Evolutionary conservation across 2,113 vertebrate genomes (phyloP).

Genomic region (Zosterops hypoxanthus): DNA sequence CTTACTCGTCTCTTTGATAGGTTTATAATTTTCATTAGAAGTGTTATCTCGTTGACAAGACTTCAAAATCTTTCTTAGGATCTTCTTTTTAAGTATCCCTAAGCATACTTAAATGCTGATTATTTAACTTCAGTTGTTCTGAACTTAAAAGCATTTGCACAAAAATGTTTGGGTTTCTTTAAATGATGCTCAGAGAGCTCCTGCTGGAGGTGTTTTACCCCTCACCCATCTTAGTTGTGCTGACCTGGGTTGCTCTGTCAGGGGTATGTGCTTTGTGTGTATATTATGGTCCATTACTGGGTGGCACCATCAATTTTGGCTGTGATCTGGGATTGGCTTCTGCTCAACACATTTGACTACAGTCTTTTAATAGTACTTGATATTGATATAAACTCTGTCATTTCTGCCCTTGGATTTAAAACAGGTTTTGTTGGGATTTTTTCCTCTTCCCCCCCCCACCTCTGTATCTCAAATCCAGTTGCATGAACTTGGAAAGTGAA

Average conservation of each 20-base stretch:
- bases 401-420: neutral
- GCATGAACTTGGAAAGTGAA: neutral
- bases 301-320: neutral
- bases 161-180: neutral
- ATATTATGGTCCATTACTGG: neutral
- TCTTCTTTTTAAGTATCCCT: neutral
- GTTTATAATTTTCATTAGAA: neutral
- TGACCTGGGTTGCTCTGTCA: neutral
- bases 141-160: neutral
- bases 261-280: neutral
- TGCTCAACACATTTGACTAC: neutral
- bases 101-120: neutral
- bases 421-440: neutral
- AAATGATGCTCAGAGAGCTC: neutral
- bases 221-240: neutral
- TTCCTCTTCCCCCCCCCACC: fast-evolving
- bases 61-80: neutral
- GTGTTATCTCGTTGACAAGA: neutral
- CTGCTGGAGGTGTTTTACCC: neutral
- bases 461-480: neutral
- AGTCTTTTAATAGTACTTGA: neutral
- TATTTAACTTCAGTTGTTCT: neutral
- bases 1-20: neutral
- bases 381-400: neutral
- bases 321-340: neutral